Percentiles rank a stretch among this genome's conserved stretches.
phyloP scores from a whole-genome alignment of 30 jellyfish, hydroid and myxozoan genomes.

The Euphysa ruthae region DNA sequence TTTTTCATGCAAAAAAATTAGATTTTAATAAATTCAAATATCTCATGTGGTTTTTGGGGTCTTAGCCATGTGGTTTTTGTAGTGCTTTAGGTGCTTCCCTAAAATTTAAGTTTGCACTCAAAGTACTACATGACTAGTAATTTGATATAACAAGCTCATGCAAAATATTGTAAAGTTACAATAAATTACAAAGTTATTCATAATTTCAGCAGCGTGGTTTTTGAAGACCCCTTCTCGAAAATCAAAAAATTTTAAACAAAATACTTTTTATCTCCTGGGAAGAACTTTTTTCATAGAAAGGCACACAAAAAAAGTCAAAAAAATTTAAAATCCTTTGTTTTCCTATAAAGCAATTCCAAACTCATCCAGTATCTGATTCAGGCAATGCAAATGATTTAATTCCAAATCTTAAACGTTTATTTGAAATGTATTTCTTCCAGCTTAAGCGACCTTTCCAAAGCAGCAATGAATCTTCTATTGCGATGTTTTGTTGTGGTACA shows the following conservation, averaged over 20 bases:
- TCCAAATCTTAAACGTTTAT: not conserved
- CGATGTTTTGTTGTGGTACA: not conserved
- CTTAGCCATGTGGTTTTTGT: conserved; percentile 2
- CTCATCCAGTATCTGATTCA: not conserved
- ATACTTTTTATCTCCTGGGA: not conserved
- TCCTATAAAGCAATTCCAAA: not conserved
- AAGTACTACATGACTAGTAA: not conserved
- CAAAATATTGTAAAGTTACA: too few relatives aligned
- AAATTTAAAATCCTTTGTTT: too few relatives aligned
- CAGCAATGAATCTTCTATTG: not conserved
- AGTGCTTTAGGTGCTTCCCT: conserved; percentile 1
- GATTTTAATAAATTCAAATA: not conserved
- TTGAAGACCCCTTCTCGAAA: too few relatives aligned
- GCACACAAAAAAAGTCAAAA: too few relatives aligned
- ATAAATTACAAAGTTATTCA: too few relatives aligned
- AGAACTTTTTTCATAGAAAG: too few relatives aligned
- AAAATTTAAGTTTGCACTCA: not conserved
- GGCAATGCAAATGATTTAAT: not conserved
- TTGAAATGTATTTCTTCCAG: not conserved
- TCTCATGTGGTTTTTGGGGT: not conserved
- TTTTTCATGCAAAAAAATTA: not conserved
- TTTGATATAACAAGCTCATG: too few relatives aligned
- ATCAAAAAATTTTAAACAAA: not conserved
- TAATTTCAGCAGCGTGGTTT: too few relatives aligned
- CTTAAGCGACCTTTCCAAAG: conserved; percentile 1